Evolutionary conservation across 2,888 invertebrate genomes (phyloP).

Genomic region (Nemurella pictetii): DNA sequence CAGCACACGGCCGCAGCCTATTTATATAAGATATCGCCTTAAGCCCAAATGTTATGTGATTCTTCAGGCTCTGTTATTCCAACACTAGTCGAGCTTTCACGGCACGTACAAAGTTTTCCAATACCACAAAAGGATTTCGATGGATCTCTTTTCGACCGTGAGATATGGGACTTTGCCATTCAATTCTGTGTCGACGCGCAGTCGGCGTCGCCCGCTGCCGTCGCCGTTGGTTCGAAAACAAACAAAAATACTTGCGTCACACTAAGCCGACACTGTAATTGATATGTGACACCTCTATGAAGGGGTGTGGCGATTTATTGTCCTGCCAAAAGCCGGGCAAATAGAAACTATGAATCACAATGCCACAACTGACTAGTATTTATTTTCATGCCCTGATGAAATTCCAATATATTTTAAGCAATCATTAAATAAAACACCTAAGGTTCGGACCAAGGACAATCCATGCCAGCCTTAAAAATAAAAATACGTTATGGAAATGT

Average conservation of each 20-base stretch:
- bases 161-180: conserved; percentile 13
- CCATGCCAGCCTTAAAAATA: no score
- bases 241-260: neutral
- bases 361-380: no score
- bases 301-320: neutral
- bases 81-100: conserved; percentile 15
- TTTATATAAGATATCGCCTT: conserved; percentile 28
- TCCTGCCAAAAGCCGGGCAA: neutral
- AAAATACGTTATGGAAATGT: no score
- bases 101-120: conserved; percentile 33
- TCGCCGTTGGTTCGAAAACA: neutral
- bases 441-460: no score
- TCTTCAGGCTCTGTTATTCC: conserved; percentile 6
- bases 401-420: no score
- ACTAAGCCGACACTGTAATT: neutral
- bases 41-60: neutral
- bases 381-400: no score
- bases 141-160: conserved; percentile 33
- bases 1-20: conserved; percentile 9
- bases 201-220: neutral
- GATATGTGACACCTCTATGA: neutral
- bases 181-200: neutral
- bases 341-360: neutral
- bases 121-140: conserved; percentile 34
- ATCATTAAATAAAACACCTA: no score